These are phyloP conservation scores for Oncopeltus fasciatus DNA, from an alignment of 1,140 invertebrate species.

Conservation along the genomic window DNA sequence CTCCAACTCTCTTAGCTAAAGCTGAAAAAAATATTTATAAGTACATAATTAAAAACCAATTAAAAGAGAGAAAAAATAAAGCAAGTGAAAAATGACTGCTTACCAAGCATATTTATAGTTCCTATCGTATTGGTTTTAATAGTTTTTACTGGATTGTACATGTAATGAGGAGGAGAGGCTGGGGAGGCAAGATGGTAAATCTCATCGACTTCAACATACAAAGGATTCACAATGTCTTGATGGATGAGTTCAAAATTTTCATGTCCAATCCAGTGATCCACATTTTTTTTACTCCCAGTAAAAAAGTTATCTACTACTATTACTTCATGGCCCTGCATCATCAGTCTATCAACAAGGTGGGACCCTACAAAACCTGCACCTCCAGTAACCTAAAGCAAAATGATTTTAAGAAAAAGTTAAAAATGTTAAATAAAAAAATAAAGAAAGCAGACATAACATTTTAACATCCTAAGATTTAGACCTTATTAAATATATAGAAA, in stretches of 20 bases:
- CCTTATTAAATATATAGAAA: no score
- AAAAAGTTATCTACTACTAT: conserved; percentile 98
- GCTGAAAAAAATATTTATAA: conserved; percentile 46
- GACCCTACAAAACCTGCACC: conserved; percentile 99
- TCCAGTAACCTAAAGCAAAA: conserved; percentile 60
- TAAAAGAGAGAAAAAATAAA: no score
- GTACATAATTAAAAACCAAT: neutral
- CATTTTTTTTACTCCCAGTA: conserved; percentile 89
- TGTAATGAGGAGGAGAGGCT: conserved; percentile 97
- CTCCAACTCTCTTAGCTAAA: conserved; percentile 83
- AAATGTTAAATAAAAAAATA: no score
- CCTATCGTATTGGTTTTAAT: conserved; percentile 98
- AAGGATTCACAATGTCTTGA: conserved; percentile 95
- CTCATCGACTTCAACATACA: conserved; percentile 97
- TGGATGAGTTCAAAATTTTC: conserved; percentile 98
- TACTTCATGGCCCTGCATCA: conserved; percentile 94
- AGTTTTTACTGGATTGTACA: conserved; percentile 99
- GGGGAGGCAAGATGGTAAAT: conserved; percentile 98
- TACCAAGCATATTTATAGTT: conserved; percentile 97
- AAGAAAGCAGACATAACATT: no score
- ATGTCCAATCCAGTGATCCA: conserved; percentile 98
- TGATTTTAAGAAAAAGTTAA: no score
- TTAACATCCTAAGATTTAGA: no score
- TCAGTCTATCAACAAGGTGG: conserved; percentile 87
- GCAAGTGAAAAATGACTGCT: conserved; percentile 14